Conservation (phyloP, 2,888 invertebrate species). For the Apamea anceps region DNA sequence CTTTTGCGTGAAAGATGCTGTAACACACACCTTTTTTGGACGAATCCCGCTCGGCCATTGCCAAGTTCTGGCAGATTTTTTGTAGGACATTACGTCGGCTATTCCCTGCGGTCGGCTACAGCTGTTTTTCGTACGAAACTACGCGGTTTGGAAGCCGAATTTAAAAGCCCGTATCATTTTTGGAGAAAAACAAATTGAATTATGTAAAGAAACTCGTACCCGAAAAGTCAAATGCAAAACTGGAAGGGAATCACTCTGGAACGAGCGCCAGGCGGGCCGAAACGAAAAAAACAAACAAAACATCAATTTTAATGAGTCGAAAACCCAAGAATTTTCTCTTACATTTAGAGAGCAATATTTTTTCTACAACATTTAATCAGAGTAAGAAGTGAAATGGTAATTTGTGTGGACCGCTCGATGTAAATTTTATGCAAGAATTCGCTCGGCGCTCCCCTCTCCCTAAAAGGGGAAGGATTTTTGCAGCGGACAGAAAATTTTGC, state of each 20-base stretch:
- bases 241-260: conserved; percentile 74
- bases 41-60: conserved; percentile 74
- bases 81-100: conserved; percentile 65
- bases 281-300: conserved; percentile 80
- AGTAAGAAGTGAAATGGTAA: conserved; percentile 90
- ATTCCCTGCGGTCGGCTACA: conserved; percentile 63
- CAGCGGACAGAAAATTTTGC: conserved; percentile 90
- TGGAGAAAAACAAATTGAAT: conserved; percentile 72
- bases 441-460: conserved; percentile 85
- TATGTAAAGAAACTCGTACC: conserved; percentile 69
- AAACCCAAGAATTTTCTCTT: conserved; percentile 88
- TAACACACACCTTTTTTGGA: conserved; percentile 86
- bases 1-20: conserved; percentile 84
- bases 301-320: conserved; percentile 89
- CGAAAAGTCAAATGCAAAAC: conserved; percentile 75
- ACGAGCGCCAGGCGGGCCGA: conserved; percentile 64
- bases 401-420: conserved; percentile 90
- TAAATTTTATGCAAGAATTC: conserved; percentile 90
- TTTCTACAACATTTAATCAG: conserved; percentile 91
- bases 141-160: conserved; percentile 53
- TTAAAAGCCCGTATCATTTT: conserved; percentile 64
- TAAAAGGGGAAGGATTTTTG: conserved; percentile 89
- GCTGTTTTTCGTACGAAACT: conserved; percentile 59
- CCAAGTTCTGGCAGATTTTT: conserved; percentile 80
- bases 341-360: conserved; percentile 90